These are phyloP conservation scores for Drosophila takahashii DNA, from an alignment of 1,140 invertebrate species.

Conservation along the genomic window DNA sequence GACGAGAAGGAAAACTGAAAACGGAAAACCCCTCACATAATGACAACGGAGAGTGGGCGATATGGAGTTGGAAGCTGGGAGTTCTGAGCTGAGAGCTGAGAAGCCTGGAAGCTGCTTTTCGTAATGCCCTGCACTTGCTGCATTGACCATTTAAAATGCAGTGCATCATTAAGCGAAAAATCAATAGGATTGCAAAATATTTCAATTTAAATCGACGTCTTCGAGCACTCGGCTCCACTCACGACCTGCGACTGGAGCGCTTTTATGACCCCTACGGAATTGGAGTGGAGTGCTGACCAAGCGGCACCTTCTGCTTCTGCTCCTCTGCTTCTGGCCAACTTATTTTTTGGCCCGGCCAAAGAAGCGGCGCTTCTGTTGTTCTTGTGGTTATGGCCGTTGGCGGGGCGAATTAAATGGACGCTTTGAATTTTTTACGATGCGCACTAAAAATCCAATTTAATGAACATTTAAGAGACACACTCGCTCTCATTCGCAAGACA, in stretches of 20 bases:
- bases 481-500: constrained; percentile 13
- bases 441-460: constrained; percentile 84
- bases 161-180: constrained; percentile 75
- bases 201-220: constrained; percentile 69
- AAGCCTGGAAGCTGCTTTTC: background rate
- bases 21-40: constrained; percentile 37
- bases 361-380: constrained; percentile 31
- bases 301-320: constrained; percentile 37
- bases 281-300: constrained; percentile 61
- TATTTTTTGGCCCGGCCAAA: constrained; percentile 14
- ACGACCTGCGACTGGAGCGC: constrained; percentile 37
- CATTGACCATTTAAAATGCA: constrained; percentile 69
- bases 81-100: constrained; percentile 2
- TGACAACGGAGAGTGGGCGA: constrained; percentile 40
- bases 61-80: background rate
- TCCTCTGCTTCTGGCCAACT: constrained; percentile 29
- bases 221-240: constrained; percentile 18
- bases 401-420: constrained; percentile 78
- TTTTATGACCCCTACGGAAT: constrained; percentile 68
- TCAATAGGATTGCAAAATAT: constrained; percentile 76
- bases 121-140: constrained; percentile 34
- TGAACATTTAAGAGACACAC: constrained; percentile 84
- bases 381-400: constrained; percentile 59
- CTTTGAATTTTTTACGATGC: constrained; percentile 84
- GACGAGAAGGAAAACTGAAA: constrained; percentile 18